A percentile compares a stretch with the other conserved stretches of the same genome.
These are phyloP conservation scores for Protophormia terraenovae DNA, from an alignment of 2,888 invertebrate genomes.

Conservation along the genomic window DNA sequence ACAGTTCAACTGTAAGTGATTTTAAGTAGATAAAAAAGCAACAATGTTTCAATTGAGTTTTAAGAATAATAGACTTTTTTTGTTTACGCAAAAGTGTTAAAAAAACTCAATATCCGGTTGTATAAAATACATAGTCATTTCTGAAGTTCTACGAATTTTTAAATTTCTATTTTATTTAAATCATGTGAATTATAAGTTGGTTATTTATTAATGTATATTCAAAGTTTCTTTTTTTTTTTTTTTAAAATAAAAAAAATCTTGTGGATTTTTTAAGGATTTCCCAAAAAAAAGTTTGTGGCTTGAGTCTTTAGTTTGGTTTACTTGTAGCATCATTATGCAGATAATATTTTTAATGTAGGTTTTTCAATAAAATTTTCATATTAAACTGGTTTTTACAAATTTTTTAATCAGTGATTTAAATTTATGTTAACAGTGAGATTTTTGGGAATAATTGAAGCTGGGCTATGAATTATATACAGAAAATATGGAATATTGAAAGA, in stretches of 20 bases:
- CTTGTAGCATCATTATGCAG: background rate
- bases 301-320: slow-evolving; percentile 36
- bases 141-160: background rate
- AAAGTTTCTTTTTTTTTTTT: background rate
- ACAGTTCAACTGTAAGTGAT: background rate
- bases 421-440: no score
- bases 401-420: no score
- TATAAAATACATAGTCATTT: no score
- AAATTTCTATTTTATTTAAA: no score
- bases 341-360: background rate
- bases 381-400: no score
- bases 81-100: background rate
- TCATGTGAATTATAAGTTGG: no score
- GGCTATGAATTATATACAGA: no score
- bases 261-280: background rate
- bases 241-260: no score
- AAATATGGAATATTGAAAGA: no score
- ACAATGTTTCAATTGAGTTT: background rate
- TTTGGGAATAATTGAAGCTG: no score
- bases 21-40: slow-evolving; percentile 9
- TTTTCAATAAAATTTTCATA: no score
- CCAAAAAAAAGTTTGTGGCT: background rate
- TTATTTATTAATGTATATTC: no score
- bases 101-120: slow-evolving; percentile 17
- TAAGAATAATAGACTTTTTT: background rate